Conservation (phyloP, 2,113 vertebrate species). For the Anseranas semipalmata region DNA sequence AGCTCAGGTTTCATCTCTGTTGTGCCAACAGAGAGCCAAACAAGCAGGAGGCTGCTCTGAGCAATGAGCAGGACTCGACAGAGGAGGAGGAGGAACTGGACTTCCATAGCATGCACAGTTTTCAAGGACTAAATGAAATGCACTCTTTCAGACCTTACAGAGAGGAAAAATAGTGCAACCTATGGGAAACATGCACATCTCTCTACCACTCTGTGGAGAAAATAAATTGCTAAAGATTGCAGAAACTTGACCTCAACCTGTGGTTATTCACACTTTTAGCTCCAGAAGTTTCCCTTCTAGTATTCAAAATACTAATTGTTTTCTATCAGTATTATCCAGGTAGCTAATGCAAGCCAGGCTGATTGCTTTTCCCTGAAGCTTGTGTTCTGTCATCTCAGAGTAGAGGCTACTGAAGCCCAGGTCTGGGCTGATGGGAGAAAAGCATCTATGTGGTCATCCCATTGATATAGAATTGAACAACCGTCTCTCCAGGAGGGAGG, state of each 20-base stretch:
- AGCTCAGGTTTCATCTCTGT: neutral
- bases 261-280: neutral
- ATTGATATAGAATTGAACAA: neutral
- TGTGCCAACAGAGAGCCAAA: neutral
- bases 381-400: fast-evolving
- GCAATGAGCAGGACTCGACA: neutral
- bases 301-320: neutral
- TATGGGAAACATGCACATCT: fast-evolving
- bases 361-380: neutral
- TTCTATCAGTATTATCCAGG: neutral
- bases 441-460: neutral
- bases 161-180: neutral
- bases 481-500: neutral
- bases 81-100: neutral
- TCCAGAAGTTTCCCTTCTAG: neutral
- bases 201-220: neutral
- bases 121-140: neutral
- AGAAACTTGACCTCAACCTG: neutral
- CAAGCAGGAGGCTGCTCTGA: neutral
- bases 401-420: neutral
- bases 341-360: neutral
- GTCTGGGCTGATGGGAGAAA: neutral
- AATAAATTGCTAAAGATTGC: neutral
- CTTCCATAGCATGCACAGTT: neutral
- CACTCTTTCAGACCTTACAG: neutral